A percentile compares a stretch with the other conserved stretches of the same genome.
Conservation (phyloP, 2,888 invertebrate genomes). For the Candidula unifasciata region DNA sequence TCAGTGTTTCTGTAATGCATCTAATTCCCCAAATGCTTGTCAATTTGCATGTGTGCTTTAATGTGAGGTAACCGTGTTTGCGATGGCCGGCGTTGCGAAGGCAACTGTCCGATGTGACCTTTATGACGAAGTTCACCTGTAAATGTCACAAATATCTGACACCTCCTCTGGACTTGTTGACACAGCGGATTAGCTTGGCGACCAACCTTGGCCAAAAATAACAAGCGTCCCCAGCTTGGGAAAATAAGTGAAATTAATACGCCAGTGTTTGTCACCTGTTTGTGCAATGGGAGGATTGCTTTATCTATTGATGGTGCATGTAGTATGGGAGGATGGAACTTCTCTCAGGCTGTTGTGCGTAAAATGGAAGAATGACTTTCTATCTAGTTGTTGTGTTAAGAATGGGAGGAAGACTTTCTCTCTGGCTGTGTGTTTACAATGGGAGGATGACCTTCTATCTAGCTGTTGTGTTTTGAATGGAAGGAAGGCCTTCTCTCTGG, state of each 20-base stretch:
- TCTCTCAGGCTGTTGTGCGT: neutral
- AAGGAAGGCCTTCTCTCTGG: too few relatives aligned
- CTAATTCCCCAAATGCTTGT: neutral
- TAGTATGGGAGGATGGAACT: neutral
- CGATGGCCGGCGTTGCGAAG: neutral
- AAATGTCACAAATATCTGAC: neutral
- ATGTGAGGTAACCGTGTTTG: neutral
- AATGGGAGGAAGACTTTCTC: neutral
- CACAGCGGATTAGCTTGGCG: neutral
- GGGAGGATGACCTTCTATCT: neutral
- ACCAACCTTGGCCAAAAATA: slow-evolving; percentile 20
- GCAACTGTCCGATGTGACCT: too few relatives aligned
- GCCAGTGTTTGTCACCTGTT: neutral
- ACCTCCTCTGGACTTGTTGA: neutral
- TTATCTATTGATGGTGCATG: neutral
- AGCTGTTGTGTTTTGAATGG: too few relatives aligned
- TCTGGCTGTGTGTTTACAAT: too few relatives aligned
- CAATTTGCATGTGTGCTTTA: neutral
- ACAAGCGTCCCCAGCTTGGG: neutral
- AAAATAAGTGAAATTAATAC: slow-evolving; percentile 30
- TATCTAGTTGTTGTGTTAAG: neutral
- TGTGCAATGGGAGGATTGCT: neutral
- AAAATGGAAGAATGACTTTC: neutral
- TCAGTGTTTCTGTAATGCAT: too few relatives aligned
- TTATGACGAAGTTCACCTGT: too few relatives aligned